Evolutionary conservation across 2,797 vertebrate species (phyloP), one percentile per base, ranked within the genome.

Genomic region (Psittacula derbiana): DNA sequence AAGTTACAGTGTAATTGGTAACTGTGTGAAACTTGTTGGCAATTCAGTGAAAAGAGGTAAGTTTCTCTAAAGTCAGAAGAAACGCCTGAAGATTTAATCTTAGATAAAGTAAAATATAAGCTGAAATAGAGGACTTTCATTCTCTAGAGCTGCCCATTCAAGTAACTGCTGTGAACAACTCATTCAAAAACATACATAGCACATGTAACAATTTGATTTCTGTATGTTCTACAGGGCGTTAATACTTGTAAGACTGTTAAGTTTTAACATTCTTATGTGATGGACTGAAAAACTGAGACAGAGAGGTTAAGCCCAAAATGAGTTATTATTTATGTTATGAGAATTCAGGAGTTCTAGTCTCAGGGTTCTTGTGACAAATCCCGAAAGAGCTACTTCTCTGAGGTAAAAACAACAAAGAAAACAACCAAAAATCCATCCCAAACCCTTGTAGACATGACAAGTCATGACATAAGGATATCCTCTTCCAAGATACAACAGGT

Each of bases 231-330:
- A 12, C 13, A 71, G 15, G 4, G 4, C 43, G 41, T 53, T 69
- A 38, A 18, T 78, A 60, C 41, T 64, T 86, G 14, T 38, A 79
- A 57, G 23, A 70, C 16, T 38, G 24, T 40, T 72, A 62, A 62
- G 11, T 44, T 61, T 92, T 40, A 82, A 57, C 40, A 47, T 58
- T 61, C 11, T 44, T 75, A 86, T 31, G 38, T 88, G 73, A 81
- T 6, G 21, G 60, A 81, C 28, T 66, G 36, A 82, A 60, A 88
- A 92, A 83, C 81, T 86, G 65, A 94, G 72, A 95, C 23, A 90
- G 82, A 96, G 76, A 92, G 46, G 41, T 82, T 88, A 96, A 94
- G 58, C 52, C 41, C 65, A 82, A 74, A 85, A 49, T 28, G 25
- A n/a, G 10, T 41, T 41, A 47, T 4, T 67, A 31, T 14, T 52